Percentiles rank a stretch among this genome's conserved stretches.
Evolutionary conservation across 2,888 invertebrate species (phyloP).

Genomic region (Drosophila yooni): DNA sequence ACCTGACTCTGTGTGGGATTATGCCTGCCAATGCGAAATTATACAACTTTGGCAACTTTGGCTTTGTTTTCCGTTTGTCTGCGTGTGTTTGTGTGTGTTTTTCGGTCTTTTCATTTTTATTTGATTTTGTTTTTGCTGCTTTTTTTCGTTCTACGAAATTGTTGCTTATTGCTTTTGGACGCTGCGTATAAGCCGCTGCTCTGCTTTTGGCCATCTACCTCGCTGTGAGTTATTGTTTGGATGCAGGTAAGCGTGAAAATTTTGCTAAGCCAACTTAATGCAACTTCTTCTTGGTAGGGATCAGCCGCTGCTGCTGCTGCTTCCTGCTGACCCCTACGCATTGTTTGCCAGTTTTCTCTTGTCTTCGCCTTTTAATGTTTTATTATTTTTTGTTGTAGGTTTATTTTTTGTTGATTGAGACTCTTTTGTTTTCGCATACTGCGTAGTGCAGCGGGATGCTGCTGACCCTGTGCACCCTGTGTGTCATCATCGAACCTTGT

Average conservation of each 20-base stretch:
- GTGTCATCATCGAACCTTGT: conserved; percentile 21
- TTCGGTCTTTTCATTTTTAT: conserved; percentile 27
- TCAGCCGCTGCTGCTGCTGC: conserved; percentile 17
- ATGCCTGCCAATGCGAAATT: conserved; percentile 77
- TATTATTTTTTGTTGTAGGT: neutral
- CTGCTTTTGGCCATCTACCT: conserved; percentile 9
- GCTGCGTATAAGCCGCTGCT: conserved; percentile 46
- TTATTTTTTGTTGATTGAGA: neutral
- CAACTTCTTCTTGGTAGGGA: conserved; percentile 60
- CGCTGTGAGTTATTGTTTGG: conserved; percentile 48
- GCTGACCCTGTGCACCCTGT: conserved; percentile 35
- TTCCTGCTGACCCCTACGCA: conserved; percentile 65
- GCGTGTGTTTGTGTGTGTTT: neutral
- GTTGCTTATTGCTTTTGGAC: conserved; percentile 78
- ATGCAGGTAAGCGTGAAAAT: conserved; percentile 79
- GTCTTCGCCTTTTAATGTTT: conserved; percentile 8
- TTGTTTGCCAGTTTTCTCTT: conserved; percentile 36
- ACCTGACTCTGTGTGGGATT: conserved; percentile 74
- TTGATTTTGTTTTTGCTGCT: conserved; percentile 23
- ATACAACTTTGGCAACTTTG: conserved; percentile 72
- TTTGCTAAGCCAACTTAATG: conserved; percentile 80
- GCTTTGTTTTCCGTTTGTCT: conserved; percentile 41
- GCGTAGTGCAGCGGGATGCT: conserved; percentile 20
- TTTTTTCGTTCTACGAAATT: conserved; percentile 64
- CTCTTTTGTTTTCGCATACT: conserved; percentile 37